Evolutionary conservation across 1,140 invertebrate genomes (phyloP), one percentile per base, ranked within the genome.

Genomic region (Cydia pomonella): DNA sequence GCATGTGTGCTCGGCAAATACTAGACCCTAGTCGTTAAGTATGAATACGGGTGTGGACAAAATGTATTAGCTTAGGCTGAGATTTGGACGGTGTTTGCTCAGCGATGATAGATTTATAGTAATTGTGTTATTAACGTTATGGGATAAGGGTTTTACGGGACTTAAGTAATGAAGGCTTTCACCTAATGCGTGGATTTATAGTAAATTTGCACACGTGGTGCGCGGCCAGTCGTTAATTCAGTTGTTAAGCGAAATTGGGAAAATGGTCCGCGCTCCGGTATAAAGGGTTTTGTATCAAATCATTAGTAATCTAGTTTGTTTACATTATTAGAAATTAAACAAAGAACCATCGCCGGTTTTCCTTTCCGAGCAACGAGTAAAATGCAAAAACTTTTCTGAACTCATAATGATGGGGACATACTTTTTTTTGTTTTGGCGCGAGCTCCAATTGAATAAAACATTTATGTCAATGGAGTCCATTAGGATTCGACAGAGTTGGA

Each of bases 71-170:
- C 90, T 92, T 92, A 92, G 91, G 91, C 90, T 88, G 90, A 92
- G 89, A 91, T 90, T 91, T 89, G 89, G 88, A 89, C 91, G 85
- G 85, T 92, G 91, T 92, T 92, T 92, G 88, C 80, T 82, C 86
- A 85, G 90, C 84, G 91, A 92, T 92, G 91, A 92, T 92, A 92
- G 91, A 92, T 92, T 92, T 92, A 92, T 92, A 91, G 91, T 92
- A 92, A 92, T 92, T 92, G 91, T 92, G 91, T 92, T 92, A 92
- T 92, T 92, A 92, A 92, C 91, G 88, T 92, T 92, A 92, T 91
- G 89, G 91, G 91, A 89, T 92, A 92, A 92, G 91, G 91, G 91
- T 92, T 92, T 92, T 90, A 92, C 90, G 89, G 82, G 89, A 87
- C 90, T 92, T 92, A 92, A 92, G 91, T 92, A 92, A 92, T 89